These are phyloP conservation scores for Apeltes quadracus DNA, from an alignment of 2,113 vertebrate genomes.

Conservation along the genomic window DNA sequence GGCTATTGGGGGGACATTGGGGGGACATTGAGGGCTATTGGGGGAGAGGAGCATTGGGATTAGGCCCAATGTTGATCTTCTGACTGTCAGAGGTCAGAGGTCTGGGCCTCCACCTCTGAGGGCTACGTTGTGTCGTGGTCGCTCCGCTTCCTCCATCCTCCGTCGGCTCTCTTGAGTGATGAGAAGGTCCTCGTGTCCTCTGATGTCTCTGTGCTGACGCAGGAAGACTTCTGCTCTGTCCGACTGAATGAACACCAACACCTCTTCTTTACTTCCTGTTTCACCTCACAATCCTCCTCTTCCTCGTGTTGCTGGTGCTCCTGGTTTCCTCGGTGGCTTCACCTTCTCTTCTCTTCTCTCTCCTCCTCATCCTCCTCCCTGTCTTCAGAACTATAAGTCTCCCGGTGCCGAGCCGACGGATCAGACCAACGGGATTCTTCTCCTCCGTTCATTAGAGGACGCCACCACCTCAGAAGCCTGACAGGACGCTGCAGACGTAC, in stretches of 20 bases:
- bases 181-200: no score
- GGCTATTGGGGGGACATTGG: no score
- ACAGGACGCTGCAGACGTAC: background rate
- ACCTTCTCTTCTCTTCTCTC: background rate
- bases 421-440: background rate
- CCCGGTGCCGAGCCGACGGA: background rate
- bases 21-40: no score
- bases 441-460: background rate
- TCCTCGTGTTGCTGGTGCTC: background rate
- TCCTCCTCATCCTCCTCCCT: background rate
- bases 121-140: background rate
- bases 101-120: no score
- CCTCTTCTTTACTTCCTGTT: background rate
- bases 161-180: no score
- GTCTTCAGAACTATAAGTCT: background rate
- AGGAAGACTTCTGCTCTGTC: no score
- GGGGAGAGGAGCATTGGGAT: no score
- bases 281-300: background rate
- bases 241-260: no score
- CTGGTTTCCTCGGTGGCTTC: background rate
- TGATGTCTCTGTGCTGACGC: no score
- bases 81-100: no score
- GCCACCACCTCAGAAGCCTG: background rate
- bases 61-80: no score
- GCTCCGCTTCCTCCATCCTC: background rate